Percentiles rank a stretch among this genome's conserved stretches.
Conservation (phyloP, 2,113 vertebrate species). For the Fregata magnificens region DNA sequence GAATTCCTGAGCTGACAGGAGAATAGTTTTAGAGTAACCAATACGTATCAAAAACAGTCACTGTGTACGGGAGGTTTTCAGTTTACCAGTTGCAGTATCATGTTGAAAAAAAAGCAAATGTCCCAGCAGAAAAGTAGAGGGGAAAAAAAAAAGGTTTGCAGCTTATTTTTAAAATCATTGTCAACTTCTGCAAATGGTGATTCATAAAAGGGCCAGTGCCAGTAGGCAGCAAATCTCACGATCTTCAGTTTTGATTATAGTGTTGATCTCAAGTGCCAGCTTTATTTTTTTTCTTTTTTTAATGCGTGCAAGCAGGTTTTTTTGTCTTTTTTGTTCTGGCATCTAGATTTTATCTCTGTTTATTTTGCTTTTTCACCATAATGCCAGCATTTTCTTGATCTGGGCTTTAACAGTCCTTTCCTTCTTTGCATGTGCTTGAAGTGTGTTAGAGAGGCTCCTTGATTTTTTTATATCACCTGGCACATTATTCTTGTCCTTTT, state of each 20-base stretch:
- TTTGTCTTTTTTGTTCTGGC: neutral
- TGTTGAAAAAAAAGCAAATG: neutral
- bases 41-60: neutral
- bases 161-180: neutral
- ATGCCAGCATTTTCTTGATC: neutral
- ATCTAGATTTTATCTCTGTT: conserved; percentile 7
- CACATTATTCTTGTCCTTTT: neutral
- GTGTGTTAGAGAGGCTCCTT: neutral
- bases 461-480: neutral
- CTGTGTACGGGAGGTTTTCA: neutral
- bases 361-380: neutral
- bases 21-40: neutral
- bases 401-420: neutral
- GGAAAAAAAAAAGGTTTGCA: neutral
- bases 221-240: neutral
- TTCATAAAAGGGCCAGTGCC: neutral
- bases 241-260: neutral
- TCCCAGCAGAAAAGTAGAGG: neutral
- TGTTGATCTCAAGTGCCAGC: neutral
- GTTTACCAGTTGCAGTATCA: neutral
- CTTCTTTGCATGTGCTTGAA: neutral
- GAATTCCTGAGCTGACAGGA: neutral
- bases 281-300: neutral
- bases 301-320: neutral
- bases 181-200: neutral